A percentile compares a stretch with the other conserved stretches of the same genome.
Conservation (phyloP, 2,113 vertebrate species). For the Rhagologus leucostigma region DNA sequence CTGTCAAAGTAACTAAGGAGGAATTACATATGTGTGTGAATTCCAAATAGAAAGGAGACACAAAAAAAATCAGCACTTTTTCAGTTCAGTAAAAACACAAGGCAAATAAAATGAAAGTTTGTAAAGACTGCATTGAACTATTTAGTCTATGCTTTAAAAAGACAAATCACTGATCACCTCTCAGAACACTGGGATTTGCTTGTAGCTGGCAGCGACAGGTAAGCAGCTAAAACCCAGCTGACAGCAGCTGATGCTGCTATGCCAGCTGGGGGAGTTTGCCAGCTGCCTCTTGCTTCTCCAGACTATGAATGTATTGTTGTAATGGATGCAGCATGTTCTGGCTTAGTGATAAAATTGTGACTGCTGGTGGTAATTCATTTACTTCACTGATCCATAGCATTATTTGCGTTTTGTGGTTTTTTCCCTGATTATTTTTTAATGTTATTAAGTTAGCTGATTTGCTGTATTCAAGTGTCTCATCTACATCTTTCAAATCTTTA, state of each 20-base stretch:
- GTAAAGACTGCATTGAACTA: slow-evolving; percentile 11
- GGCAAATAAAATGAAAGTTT: slow-evolving; percentile 16
- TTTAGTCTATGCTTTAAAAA: slow-evolving; percentile 28
- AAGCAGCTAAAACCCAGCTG: not conserved
- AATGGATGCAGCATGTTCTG: slow-evolving; percentile 8
- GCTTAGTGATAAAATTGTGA: slow-evolving; percentile 9
- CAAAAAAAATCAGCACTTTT: not conserved
- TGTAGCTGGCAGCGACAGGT: slow-evolving; percentile 31
- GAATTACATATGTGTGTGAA: not conserved
- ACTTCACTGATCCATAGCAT: not conserved
- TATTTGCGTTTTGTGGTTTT: not conserved
- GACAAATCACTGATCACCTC: slow-evolving; percentile 28
- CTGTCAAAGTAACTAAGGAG: not conserved
- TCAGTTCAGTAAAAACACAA: not conserved
- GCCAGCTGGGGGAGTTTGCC: not conserved
- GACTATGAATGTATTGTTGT: not conserved
- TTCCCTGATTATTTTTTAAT: not conserved
- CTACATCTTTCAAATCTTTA: not conserved
- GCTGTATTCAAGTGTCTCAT: not conserved
- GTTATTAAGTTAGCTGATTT: slow-evolving; percentile 12
- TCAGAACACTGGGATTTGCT: not conserved
- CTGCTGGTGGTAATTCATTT: not conserved
- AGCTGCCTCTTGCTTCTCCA: not conserved
- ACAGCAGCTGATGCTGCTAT: not conserved
- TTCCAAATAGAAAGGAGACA: not conserved